Evolutionary conservation across 1,140 invertebrate species (phyloP), one percentile per base, ranked within the genome.

Genomic region (Drosophila pachea): DNA sequence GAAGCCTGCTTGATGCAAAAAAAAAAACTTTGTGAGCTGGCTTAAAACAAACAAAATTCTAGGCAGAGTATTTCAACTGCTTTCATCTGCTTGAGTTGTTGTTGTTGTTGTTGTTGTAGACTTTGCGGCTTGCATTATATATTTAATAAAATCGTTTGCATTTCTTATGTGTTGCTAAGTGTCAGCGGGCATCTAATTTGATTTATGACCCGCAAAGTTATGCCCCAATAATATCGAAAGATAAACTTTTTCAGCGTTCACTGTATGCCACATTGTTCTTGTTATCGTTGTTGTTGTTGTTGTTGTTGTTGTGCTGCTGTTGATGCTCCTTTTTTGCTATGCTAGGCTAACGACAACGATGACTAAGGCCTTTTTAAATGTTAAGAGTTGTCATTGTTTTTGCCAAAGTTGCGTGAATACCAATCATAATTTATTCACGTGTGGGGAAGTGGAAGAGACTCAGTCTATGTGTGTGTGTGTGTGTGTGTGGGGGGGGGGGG

Each of bases 121-220:
- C 33, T 38, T 49, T 65, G 64, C 52, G 54, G 61, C 62, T 61
- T 83, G 68, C 68, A 59, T 73, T 83, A 69, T 76, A 82, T 78
- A 83, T 83, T 86, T 83, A 83, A 79, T 83, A 79, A 78, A 74
- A 79, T 86, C 79, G 78, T 83, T 83, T 83, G 81, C 76, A 83
- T 84, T 86, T 79, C 79, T 83, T 83, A 83, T 83, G 81, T 84
- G 79, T 83, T 84, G 72, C 81, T 78, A 76, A 83, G 79, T 83
- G 79, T 86, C 79, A 83, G 73, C 79, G 81, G 66, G 69, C 68
- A 76, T 79, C 73, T 83, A 86, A 79, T 86, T 86, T 86, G 79
- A 83, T 83, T 83, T 83, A 83, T 86, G 79, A 70, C 65, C 79
- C 68, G 68, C 72, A 84, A 78, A 84, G 81, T 84, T 84, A 83